Conservation (phyloP, 2,113 vertebrate genomes). For the Megaleporinus macrocephalus region DNA sequence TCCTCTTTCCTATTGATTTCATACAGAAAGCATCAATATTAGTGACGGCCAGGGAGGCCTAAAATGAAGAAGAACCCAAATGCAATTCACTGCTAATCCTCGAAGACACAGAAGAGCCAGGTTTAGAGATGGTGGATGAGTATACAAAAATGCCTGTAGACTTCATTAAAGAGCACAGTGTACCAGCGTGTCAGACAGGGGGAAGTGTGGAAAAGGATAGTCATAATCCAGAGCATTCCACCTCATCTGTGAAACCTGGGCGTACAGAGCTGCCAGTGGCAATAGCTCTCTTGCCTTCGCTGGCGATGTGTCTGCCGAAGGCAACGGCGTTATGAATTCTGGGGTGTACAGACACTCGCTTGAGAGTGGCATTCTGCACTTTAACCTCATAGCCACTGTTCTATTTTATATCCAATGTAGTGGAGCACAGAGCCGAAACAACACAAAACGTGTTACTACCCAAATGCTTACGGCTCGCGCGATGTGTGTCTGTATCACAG, state of each 20-base stretch:
- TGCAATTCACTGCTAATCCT: neutral
- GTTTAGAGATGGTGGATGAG: neutral
- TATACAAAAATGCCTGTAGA: no score
- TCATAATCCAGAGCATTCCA: neutral
- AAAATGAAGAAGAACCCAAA: neutral
- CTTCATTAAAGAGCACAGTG: no score
- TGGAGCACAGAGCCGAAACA: neutral
- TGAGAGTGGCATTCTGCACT: neutral
- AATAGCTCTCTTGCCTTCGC: neutral
- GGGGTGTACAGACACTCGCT: neutral
- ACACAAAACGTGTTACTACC: neutral
- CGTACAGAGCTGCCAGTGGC: neutral
- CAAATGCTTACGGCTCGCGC: neutral
- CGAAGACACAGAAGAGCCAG: neutral
- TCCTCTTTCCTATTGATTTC: neutral
- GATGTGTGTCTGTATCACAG: neutral
- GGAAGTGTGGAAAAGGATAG: no score
- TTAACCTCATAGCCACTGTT: neutral
- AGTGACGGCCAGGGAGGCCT: conserved; percentile 15
- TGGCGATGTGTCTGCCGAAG: neutral
- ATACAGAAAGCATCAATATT: conserved; percentile 12
- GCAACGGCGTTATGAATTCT: neutral
- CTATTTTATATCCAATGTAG: neutral
- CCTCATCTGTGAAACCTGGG: neutral
- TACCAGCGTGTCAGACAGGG: no score